Base-by-base conservation (phyloP, 2,888 invertebrate species). In the Andrena praecox region DNA sequence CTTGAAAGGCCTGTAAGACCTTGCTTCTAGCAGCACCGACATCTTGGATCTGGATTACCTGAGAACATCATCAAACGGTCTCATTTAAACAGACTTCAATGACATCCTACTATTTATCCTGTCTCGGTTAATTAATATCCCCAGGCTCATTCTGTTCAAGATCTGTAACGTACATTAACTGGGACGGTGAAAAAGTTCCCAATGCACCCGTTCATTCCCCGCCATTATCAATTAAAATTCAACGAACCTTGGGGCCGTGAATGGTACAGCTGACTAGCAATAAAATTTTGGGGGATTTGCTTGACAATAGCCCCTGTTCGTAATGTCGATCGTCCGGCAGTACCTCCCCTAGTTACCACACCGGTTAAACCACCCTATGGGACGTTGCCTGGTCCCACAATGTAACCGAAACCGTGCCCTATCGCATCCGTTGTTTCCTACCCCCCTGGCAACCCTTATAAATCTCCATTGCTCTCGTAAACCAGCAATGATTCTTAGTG, bases 1-100 rank as follows among this genome's bases (percentile, higher is more conserved):
- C 94, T 98, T 98, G 95, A 98, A 99, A 66, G 98, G 98, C 95
- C 98, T 95, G 94, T 98, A 98, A 31, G 98, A 97, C 96, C 98
- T 95, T 69, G 98, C 96, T 95, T 98, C 98, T 89, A 98, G 95
- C 92, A 98, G 95, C 84, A 97, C 96, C 88, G 96, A 91, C 93
- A 93, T 93, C 60, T 60, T 80, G 77, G 31, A 29, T 16, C n/a
- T 2, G 68, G 52, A 42, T n/a, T 69, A 74, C 71, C 90, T 90
- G 85, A 59, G 87, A 90, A 35, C 10, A 2, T 48, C 8, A 29
- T 24, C 20, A 35, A 59, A 63, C 10, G 7, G 1, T 35, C 4
- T 24, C 20, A 24, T n/a, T 35, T 42, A 24, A 56, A 27, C 24
- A 56, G 4, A 8, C 4, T 10, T 24, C 24, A 56, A 20, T 56